Evolutionary conservation across 2,113 vertebrate species (phyloP), one percentile per base, ranked within the genome.

Genomic region (Willisornis vidua): DNA sequence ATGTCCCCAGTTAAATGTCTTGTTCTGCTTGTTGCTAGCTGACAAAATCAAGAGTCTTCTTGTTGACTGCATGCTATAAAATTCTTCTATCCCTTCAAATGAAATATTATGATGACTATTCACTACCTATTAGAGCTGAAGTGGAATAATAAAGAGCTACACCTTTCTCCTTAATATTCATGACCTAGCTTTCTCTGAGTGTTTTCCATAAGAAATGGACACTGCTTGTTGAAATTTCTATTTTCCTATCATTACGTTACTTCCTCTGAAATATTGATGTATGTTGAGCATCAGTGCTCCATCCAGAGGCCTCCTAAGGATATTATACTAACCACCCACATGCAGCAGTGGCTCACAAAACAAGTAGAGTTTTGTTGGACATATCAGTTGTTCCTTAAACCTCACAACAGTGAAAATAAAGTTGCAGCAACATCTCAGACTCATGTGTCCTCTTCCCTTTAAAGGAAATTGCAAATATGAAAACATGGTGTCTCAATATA

Each of bases 371-470:
- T 74, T 57, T 89, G 7, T 28, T 68, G 29, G 25, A 65, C 14
- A 7, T 62, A 12, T 9, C 43, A 52, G 26, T 19, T 54, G 14
- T 7, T 68, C 41, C 35, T 61, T n/a, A 59, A 82, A 79, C 18
- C 31, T 37, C 31, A 59, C 28, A 55, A 17, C 4, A 55, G 17
- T 43, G 26, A 59, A 92, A 90, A 83, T 35, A 33, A 57, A 80
- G 26, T n/a, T 61, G 10, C 24, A 73, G 4, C 31, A 63, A 66
- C 12, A 63, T 17, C 17, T 66, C 41, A 81, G 68, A 86, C 89
- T n/a, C 46, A 24, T 17, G 2, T 0, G 1, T 3, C 7, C 2
- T 49, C 31, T 85, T 78, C 31, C 12, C 5, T 52, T 43, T 39
- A 33, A 62, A 74, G 15, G 24, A 81, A 90, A 12, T 5, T 55